Conservation (phyloP, 2,888 invertebrate species). For the Dioctria linearis region DNA sequence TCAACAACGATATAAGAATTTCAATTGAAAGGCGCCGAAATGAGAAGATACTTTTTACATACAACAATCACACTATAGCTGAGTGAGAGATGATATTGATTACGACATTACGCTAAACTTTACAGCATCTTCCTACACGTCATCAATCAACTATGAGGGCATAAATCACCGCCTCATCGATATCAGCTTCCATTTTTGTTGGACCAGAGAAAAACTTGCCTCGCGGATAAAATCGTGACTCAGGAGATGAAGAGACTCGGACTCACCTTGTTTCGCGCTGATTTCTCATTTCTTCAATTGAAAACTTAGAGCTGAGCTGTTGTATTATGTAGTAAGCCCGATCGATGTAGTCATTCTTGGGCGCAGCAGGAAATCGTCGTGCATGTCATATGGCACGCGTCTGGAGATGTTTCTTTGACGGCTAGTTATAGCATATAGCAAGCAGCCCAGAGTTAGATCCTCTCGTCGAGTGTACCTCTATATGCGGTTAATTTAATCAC, state of each 20-base stretch:
- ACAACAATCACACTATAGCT: neutral
- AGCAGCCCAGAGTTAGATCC: neutral
- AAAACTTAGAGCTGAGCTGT: neutral
- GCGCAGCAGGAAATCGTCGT: slow-evolving; percentile 11
- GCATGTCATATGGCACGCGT: slow-evolving; percentile 22
- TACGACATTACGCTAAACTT: neutral
- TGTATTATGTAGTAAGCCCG: neutral
- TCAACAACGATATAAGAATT: neutral
- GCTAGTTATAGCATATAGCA: too few relatives aligned
- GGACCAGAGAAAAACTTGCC: slow-evolving; percentile 4
- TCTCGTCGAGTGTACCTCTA: neutral
- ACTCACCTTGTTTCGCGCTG: slow-evolving; percentile 2
- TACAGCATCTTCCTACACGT: slow-evolving; percentile 10
- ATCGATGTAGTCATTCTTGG: neutral
- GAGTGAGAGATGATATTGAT: neutral
- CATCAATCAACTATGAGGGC: slow-evolving; percentile 1
- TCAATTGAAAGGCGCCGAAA: neutral
- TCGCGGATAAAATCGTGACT: slow-evolving; percentile 18
- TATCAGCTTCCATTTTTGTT: slow-evolving; percentile 10
- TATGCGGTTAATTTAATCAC: neutral
- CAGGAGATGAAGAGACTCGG: neutral
- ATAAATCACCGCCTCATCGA: slow-evolving; percentile 20
- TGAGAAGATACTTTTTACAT: neutral
- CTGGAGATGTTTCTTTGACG: slow-evolving; percentile 2
- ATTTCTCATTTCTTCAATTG: neutral